These are phyloP conservation scores for Microcebus murinus DNA, from an alignment of 2,113 vertebrate genomes.

Conservation along the genomic window DNA sequence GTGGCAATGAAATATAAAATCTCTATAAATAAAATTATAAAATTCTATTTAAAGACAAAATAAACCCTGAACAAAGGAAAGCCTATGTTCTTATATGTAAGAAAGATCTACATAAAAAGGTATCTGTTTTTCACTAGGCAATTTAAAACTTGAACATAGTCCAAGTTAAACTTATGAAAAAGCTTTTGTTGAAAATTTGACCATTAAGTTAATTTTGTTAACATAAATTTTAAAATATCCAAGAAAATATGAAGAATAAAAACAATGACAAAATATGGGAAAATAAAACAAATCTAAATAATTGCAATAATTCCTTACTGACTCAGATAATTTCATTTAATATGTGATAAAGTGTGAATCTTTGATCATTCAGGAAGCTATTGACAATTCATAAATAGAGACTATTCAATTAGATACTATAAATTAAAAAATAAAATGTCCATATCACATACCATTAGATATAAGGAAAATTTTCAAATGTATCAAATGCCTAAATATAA, in stretches of 20 bases:
- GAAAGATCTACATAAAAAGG: not conserved
- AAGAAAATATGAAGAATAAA: not conserved
- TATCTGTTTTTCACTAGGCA: not conserved
- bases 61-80: slow-evolving; percentile 2
- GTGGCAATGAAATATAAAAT: not conserved
- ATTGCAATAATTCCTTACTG: not conserved
- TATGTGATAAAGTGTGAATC: not conserved
- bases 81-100: not conserved
- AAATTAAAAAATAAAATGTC: not conserved
- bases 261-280: not conserved
- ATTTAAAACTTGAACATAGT: slow-evolving; percentile 13
- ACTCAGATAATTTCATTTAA: not conserved
- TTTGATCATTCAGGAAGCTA: not conserved
- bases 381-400: not conserved
- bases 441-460: not conserved
- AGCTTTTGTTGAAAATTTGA: not conserved
- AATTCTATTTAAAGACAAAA: not conserved
- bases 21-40: not conserved
- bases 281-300: slow-evolving; percentile 18
- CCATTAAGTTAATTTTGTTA: not conserved
- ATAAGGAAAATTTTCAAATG: not conserved
- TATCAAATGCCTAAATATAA: slow-evolving; percentile 1
- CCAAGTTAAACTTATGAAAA: not conserved
- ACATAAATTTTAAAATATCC: not conserved
- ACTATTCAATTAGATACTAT: not conserved